Base-by-base conservation (phyloP, 2,113 vertebrate species). In the Hippopotamus amphibius region DNA sequence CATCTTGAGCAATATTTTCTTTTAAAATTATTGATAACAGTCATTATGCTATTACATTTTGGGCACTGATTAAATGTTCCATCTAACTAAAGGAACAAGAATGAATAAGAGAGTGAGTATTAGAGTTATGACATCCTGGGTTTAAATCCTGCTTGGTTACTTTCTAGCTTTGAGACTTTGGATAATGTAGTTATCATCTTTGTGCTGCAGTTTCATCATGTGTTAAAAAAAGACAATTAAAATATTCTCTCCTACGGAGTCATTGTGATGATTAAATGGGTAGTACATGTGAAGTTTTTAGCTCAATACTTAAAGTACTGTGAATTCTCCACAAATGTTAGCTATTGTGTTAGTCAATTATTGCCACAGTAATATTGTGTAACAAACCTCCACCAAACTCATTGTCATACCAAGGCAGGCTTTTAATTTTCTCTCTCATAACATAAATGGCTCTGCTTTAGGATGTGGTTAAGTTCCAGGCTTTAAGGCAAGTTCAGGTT, bases 241-340 rank as follows among this genome's bases (percentile, higher is more conserved):
- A 93, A 30, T 55, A 50, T 46, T 86, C 30, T 76, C 11, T 79
- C 48, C 81, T 76, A 48, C 13, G 79, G 53, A 86, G 6, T 85
- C 57, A 46, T 28, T 86, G 41, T 77, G 57, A 33, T 87, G 43
- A 63, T 77, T 82, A 92, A 77, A 80, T 55, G 30, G 57, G 10
- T 66, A 86, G 21, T 71, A 46, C 16, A 74, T 24, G 21, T 55
- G 50, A 87, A 80, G 13, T 59, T 96, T 94, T 80, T 69, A 94
- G 57, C 37, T 96, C 71, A 59, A 26, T 77, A n/a, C 37, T 90
- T 55, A 77, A 22, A 61, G 41, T 37, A 37, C 37, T 68, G 48
- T 96, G 90, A 69, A 96, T 91, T 89, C 21, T 88, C 72, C 24
- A 79, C 55, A 91, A 74, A 92, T 74, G 46, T 93, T 93, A 81